Evolutionary conservation across 2,797 vertebrate genomes (phyloP).

Genomic region (Heterohyrax brucei): DNA sequence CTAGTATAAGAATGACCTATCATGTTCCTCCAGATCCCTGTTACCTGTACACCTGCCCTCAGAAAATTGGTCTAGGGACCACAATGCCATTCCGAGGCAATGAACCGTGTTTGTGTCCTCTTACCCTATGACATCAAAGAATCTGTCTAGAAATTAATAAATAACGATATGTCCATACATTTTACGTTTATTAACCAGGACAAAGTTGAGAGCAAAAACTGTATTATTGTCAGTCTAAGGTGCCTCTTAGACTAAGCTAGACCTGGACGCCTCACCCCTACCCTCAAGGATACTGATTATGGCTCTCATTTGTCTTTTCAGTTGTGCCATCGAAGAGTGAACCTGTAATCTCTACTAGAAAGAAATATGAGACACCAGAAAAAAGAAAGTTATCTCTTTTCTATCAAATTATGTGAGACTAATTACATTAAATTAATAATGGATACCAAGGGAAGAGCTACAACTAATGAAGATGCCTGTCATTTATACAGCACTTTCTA

Average conservation of each 20-base stretch:
- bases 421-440: conserved; percentile 18
- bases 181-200: not conserved
- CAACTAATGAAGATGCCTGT: not conserved
- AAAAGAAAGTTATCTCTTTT: conserved; percentile 13
- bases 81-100: not conserved
- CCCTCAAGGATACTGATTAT: not conserved
- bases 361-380: not conserved
- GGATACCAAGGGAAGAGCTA: not conserved
- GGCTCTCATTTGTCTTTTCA: not conserved
- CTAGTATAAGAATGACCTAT: not conserved
- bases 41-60: not conserved
- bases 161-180: not conserved
- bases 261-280: not conserved
- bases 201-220: conserved; percentile 6
- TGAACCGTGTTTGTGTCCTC: not conserved
- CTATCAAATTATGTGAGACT: not conserved
- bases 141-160: conserved; percentile 27
- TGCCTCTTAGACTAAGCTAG: not conserved
- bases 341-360: not conserved
- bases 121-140: not conserved
- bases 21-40: not conserved
- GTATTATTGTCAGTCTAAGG: not conserved
- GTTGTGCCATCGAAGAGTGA: not conserved
- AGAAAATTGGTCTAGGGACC: not conserved
- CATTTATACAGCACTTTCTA: not conserved